A percentile compares a stretch with the other conserved stretches of the same genome.
Evolutionary conservation across 2,797 vertebrate species (phyloP).

Genomic region (Lacerta bilineata): DNA sequence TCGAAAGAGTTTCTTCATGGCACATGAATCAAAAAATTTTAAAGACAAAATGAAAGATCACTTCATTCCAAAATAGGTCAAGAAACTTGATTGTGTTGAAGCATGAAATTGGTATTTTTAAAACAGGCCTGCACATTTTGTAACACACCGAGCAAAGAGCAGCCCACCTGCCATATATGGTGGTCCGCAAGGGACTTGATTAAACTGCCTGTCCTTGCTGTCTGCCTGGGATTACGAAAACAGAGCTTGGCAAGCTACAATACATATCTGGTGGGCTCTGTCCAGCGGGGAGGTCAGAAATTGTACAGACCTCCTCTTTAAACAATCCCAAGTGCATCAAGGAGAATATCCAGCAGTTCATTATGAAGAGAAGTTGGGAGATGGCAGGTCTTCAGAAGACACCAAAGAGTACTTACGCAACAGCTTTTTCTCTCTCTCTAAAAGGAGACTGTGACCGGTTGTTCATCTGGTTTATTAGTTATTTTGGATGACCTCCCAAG

Average conservation of each 20-base stretch:
- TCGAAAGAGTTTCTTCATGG: neutral
- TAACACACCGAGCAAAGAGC: neutral
- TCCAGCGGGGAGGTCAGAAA: neutral
- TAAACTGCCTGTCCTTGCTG: neutral
- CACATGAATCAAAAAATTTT: neutral
- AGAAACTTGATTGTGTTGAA: slow-evolving; percentile 1
- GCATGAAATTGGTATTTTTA: slow-evolving; percentile 24
- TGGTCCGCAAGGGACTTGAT: neutral
- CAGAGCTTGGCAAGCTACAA: neutral
- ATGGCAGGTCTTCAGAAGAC: neutral
- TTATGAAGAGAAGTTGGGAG: neutral
- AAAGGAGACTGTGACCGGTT: neutral
- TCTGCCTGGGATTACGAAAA: neutral
- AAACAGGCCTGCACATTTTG: neutral
- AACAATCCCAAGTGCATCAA: neutral
- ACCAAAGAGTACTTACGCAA: neutral
- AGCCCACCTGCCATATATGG: slow-evolving; percentile 20
- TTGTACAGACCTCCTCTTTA: neutral
- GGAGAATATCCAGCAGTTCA: neutral
- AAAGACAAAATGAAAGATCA: neutral
- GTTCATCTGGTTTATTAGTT: neutral
- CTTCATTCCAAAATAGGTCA: slow-evolving; percentile 27
- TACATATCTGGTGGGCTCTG: neutral
- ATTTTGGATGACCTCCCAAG: neutral
- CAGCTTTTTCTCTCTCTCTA: neutral